phyloP scores from a whole-genome alignment of 2,797 vertebrate species.

The Cheirogaleus major region DNA sequence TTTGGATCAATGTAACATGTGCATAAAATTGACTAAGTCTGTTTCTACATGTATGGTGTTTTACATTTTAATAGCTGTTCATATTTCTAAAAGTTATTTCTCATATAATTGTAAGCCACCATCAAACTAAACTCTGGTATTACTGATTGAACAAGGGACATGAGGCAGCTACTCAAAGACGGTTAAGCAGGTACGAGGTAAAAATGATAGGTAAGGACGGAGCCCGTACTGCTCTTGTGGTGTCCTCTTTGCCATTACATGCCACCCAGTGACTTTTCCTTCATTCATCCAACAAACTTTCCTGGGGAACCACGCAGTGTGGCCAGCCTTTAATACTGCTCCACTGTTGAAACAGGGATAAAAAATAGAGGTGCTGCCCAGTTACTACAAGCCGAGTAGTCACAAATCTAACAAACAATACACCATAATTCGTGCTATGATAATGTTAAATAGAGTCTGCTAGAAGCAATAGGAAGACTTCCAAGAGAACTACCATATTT shows the following conservation, averaged over 20 bases:
- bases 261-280: background rate
- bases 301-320: background rate
- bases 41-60: background rate
- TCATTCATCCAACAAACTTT: background rate
- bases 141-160: background rate
- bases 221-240: background rate
- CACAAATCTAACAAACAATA: background rate
- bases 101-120: background rate
- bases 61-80: background rate
- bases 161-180: background rate
- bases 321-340: background rate
- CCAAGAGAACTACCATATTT: background rate
- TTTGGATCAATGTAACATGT: background rate
- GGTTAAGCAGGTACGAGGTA: background rate
- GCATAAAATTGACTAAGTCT: background rate
- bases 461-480: background rate
- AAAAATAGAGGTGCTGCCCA: background rate
- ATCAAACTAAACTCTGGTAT: background rate
- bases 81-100: slow-evolving; percentile 10
- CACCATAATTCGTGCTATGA: background rate
- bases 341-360: background rate
- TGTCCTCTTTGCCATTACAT: background rate
- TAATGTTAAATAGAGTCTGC: background rate
- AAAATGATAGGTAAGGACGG: background rate
- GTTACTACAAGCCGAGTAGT: background rate